These are phyloP conservation scores for Caretta caretta DNA, from an alignment of 2,113 vertebrate genomes.

Conservation along the genomic window DNA sequence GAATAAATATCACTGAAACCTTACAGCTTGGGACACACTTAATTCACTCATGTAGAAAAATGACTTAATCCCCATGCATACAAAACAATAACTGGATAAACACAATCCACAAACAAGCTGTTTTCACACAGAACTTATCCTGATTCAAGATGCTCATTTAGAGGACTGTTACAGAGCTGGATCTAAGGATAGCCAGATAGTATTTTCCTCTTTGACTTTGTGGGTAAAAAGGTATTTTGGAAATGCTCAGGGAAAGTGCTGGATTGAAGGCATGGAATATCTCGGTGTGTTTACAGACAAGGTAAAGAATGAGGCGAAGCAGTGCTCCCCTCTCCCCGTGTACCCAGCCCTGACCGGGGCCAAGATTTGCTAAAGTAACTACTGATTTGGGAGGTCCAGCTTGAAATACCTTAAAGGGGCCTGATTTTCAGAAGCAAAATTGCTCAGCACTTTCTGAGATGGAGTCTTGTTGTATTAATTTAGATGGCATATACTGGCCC, in stretches of 20 bases:
- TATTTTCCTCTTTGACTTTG: neutral
- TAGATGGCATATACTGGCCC: neutral
- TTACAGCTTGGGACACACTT: neutral
- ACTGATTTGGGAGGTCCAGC: neutral
- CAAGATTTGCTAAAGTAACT: neutral
- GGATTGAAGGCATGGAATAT: neutral
- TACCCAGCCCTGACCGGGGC: neutral
- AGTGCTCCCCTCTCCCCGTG: neutral
- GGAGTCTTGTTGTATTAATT: neutral
- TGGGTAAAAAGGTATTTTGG: neutral
- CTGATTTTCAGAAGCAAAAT: neutral
- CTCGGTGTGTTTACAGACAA: neutral
- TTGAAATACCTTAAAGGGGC: neutral
- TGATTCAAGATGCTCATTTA: conserved; percentile 23
- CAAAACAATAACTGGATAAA: conserved; percentile 14
- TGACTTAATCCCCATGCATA: conserved; percentile 7
- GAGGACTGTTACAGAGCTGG: neutral
- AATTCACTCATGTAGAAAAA: conserved; percentile 6
- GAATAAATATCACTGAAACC: conserved; percentile 33
- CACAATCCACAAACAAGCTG: neutral
- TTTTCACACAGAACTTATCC: neutral
- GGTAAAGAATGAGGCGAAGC: neutral
- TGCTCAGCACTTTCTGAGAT: neutral
- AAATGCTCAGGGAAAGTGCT: neutral
- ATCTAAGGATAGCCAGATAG: neutral